Evolutionary conservation across 1,140 invertebrate genomes (phyloP), one percentile per base, ranked within the genome.

Genomic region (Drosophila busckii): DNA sequence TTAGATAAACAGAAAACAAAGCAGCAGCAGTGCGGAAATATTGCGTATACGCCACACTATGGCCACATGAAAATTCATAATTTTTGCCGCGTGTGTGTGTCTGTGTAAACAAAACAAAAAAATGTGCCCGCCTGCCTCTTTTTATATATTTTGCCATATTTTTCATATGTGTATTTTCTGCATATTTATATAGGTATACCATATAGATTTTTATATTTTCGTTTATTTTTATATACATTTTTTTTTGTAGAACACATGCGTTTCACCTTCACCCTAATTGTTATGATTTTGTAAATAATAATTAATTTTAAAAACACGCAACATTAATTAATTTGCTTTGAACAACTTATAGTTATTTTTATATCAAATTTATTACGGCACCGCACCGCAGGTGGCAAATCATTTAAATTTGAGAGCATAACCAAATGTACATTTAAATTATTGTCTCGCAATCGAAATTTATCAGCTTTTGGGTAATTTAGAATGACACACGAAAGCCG

Each of bases 201-300:
- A 17, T 13, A 16, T 29, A 9, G 31, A 54, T 60, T 20, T 25
- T 54, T 13, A 45, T 32, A 45, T 46, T 32, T 58, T 62, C 45
- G 20, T 29, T 41, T 26, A 40, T 44, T 35, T 32, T 31, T 44
- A 12, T 29, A 22, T 38, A 25, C 4, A 49, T 60, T 19, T 41
- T 42, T 29, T 50, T 37, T 52, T 62, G 12, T 37, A 28, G 68
- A 71, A 68, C 68, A 73, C 59, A 71, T 73, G 63, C 68, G 63
- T 58, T 64, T 82, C 68, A 80, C 73, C 73, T 80, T 80, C 75
- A 70, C 69, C 73, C 82, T 80, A 82, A 73, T 82, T 73, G 59
- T 60, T 46, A 75, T 52, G 70, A 70, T 70, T 78, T 58, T 76
- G 65, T 70, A 65, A 66, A 70, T 78, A 70, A 60, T 78, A 76